These are phyloP conservation scores for Chascanopsetta lugubris DNA, from an alignment of 2,113 vertebrate species.

Conservation along the genomic window DNA sequence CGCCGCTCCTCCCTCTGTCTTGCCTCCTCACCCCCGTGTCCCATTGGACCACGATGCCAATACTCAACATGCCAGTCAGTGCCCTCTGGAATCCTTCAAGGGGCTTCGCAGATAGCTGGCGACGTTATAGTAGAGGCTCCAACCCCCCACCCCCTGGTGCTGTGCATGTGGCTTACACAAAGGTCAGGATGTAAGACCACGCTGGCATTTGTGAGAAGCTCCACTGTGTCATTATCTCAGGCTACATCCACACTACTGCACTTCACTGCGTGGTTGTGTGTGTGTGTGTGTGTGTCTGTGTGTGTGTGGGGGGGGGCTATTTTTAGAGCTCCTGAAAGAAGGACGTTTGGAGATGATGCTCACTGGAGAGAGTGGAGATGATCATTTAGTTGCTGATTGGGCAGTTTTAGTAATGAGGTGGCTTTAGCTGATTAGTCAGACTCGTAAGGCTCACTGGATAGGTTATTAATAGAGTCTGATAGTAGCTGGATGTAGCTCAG, in stretches of 20 bases:
- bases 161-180: conserved; percentile 22
- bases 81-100: conserved; percentile 37
- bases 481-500: no score
- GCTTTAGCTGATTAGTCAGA: no score
- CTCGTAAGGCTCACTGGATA: no score
- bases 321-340: no score
- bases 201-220: conserved; percentile 32
- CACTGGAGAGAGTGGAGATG: no score
- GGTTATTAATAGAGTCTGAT: no score
- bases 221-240: conserved; percentile 26
- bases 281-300: no score
- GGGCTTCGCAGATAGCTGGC: conserved; percentile 12
- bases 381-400: no score
- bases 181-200: conserved; percentile 51
- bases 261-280: no score
- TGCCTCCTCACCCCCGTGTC: conserved; percentile 43
- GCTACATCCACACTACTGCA: neutral
- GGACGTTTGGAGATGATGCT: no score
- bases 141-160: neutral
- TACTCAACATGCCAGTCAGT: conserved; percentile 43
- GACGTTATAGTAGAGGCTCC: conserved; percentile 18
- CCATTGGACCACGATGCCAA: conserved; percentile 46
- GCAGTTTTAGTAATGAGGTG: no score
- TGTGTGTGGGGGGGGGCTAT: no score
- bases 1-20: conserved; percentile 54